Conservation (phyloP, 2,888 invertebrate species). For the Mesorhabditis belari region DNA sequence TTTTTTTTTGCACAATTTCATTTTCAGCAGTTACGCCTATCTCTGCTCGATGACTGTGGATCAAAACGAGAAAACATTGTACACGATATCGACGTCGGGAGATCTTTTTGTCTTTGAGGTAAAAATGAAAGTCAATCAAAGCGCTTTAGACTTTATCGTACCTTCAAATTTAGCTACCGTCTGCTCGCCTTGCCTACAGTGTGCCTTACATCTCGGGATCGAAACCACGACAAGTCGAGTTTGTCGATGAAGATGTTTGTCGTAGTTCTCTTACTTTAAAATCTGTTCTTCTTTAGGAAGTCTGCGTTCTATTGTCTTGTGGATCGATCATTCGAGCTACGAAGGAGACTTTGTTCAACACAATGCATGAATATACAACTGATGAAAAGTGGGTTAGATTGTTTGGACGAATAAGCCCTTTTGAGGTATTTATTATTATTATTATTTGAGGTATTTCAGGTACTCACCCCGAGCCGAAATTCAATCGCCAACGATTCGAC, state of each 20-base stretch:
- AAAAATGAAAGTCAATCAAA: background rate
- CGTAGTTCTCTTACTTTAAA: background rate
- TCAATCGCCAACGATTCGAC: constrained; percentile 17
- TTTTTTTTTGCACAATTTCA: no score
- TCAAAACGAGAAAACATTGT: constrained; percentile 4
- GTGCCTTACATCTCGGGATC: constrained; percentile 19
- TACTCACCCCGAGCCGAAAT: constrained; percentile 13
- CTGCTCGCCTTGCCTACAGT: constrained; percentile 6
- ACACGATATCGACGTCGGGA: constrained; percentile 21
- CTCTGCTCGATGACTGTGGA: background rate
- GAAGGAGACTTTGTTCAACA: constrained; percentile 17
- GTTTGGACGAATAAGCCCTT: constrained; percentile 6
- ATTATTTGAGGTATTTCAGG: background rate
- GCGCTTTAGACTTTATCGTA: no score
- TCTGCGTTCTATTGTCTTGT: constrained; percentile 23
- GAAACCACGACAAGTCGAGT: constrained; percentile 19
- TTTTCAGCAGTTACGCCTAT: background rate
- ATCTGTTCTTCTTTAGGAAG: constrained; percentile 22
- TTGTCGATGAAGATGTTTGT: constrained; percentile 21
- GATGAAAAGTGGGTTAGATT: constrained; percentile 3
- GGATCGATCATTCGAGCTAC: constrained; percentile 19
- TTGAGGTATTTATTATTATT: no score
- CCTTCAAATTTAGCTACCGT: constrained; percentile 14
- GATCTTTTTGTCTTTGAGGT: constrained; percentile 21
- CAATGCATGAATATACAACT: constrained; percentile 13